Base-by-base conservation (phyloP, 2,888 invertebrate genomes). In the Trypoxylon attenuatum region DNA sequence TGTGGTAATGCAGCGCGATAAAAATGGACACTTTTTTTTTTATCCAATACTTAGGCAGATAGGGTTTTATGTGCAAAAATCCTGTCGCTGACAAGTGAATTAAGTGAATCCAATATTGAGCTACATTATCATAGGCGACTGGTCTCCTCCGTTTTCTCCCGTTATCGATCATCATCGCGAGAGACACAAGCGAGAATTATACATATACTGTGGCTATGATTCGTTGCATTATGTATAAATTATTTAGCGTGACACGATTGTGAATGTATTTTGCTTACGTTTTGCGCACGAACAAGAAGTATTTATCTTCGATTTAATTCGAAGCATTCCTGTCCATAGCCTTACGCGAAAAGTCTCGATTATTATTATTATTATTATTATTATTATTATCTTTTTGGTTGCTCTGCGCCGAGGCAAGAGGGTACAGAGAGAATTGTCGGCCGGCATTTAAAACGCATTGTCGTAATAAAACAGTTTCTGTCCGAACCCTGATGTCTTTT, bases 1-100 rank as follows among this genome's bases (percentile, higher is more conserved):
- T n/a, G n/a, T 33, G 33, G 33, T 33, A 33, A 10, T 10, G 38
- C 52, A 60, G 41, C 8, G 52, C 60, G 8, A 21, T 5, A 1
- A 2, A n/a, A n/a, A 18, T 5, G 5, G 47, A 22, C 27, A 19
- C 61, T 68, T 61, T 38, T 56, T 61, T 61, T 41, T 46, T 8
- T n/a, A 52, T n/a, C n/a, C n/a, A n/a, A 33, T n/a, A 33, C 61
- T 67, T 53, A 22, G 42, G 47, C 21, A 63, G 62, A 55, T 53
- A 39, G 22, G 47, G 63, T 68, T 68, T 68, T n/a, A 1, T 68
- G 63, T 68, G 63, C 54, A 69, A 67, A 67, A 67, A 54, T 69
- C 38, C 8, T 27, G 47, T 52, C 57, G 54, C 47, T 8, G 42
- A 58, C 51, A 18, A 58, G 51, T 54, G 58, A 57, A 51, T 47